Base-by-base conservation (phyloP, 1,140 invertebrate species). In the Solenopsis fugax region DNA sequence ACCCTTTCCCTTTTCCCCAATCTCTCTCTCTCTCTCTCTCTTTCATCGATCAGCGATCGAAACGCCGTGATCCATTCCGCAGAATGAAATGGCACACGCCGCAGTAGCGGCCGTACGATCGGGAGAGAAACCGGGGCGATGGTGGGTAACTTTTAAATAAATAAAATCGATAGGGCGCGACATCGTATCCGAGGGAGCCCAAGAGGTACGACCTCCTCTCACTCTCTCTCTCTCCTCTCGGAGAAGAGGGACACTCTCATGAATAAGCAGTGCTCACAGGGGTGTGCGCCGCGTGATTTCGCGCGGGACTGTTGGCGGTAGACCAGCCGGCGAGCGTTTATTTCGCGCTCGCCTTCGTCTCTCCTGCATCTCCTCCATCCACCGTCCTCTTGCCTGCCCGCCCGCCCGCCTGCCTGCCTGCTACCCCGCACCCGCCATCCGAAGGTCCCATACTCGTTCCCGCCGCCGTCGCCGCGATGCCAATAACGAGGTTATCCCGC, bases 301-400 rank as follows among this genome's bases (percentile, higher is more conserved):
- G 93, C 94, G 93, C 93, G 93, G 93, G 92, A 94, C 93, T 94
- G 92, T 95, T 95, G 93, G 94, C 94, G 94, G 93, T 94, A 93
- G 93, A 94, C 94, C 94, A 94, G 94, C 92, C 94, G 94, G 93
- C 93, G 92, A 93, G 94, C 93, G 93, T 94, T 94, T 95, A 94
- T 94, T 94, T 94, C 93, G 93, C 91, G 94, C 77, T 84, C 80
- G 94, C 92, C 94, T 94, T 94, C 77, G 48, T 87, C 64, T 82
- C 67, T 87, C 85, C 78, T 65, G 76, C 87, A 60, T 84, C 72
- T 41, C 24, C 62, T 37, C 41, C 21, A 56, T 84, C 81, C 76
- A 78, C 88, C 88, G 86, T 89, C 87, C 76, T 78, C 37, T 54
- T 29, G 4, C 65, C 62, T 50, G 54, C n/a, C 10, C 6, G 0